Conservation (phyloP, 1,140 invertebrate species). For the Drosophila pseudoobscura region DNA sequence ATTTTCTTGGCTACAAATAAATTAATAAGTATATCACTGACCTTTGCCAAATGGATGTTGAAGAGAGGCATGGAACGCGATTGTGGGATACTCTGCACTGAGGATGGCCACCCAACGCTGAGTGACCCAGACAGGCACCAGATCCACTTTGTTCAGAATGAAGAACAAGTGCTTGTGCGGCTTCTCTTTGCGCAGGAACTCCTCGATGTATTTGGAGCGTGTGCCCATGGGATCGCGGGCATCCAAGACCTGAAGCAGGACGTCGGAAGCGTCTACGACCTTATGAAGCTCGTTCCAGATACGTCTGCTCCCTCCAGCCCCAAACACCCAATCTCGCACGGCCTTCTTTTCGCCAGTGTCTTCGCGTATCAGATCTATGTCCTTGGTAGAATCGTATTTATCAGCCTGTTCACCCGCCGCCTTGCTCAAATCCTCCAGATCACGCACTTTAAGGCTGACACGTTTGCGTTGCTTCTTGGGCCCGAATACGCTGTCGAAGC, state of each 20-base stretch:
- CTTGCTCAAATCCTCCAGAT: conserved; percentile 89
- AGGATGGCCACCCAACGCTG: conserved; percentile 97
- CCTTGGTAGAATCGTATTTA: conserved; percentile 91
- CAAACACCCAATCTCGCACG: conserved; percentile 93
- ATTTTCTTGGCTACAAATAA: too few relatives aligned
- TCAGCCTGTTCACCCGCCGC: conserved; percentile 88
- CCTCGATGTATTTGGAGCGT: conserved; percentile 95
- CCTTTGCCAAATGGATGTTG: conserved; percentile 99
- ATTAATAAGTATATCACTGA: conserved; percentile 13
- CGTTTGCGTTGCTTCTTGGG: conserved; percentile 96
- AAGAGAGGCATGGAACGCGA: conserved; percentile 99
- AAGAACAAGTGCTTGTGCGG: conserved; percentile 97
- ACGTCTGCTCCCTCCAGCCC: conserved; percentile 96
- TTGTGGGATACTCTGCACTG: conserved; percentile 97
- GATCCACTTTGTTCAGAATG: conserved; percentile 97
- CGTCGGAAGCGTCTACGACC: conserved; percentile 99
- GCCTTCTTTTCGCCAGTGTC: conserved; percentile 91
- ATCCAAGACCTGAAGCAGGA: conserved; percentile 96
- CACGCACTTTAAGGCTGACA: conserved; percentile 91
- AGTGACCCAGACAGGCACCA: conserved; percentile 98
- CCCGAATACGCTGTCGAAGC: conserved; percentile 97
- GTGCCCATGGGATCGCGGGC: conserved; percentile 98
- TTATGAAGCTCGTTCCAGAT: conserved; percentile 99
- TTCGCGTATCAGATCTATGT: conserved; percentile 92
- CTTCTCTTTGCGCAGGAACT: conserved; percentile 94